Evolutionary conservation across 30 jellyfish, hydroid and myxozoan genomes (phyloP), one percentile per base, ranked within the genome.

Genomic region (Mastigias papua): DNA sequence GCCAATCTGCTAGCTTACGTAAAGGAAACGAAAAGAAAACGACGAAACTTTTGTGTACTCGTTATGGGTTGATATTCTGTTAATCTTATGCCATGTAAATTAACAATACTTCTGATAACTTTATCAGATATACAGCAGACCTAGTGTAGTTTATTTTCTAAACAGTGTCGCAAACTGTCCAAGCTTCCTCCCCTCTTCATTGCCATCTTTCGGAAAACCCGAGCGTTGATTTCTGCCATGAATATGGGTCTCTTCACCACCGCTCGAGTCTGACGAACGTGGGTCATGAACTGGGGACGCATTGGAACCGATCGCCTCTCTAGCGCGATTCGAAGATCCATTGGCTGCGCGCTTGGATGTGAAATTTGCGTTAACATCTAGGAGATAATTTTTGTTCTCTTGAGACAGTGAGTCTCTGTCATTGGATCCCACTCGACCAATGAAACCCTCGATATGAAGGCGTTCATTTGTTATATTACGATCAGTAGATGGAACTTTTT

Each of bases 241-340:
- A 11, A 37, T 3, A 11, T 5, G 11, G 17, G 19, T 23, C 42
- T 27, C 37, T 21, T 63, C 74, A 9, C 27, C 42, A 23, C 23
- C 37, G 35, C 62, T 49, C n/a, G 83, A 72, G 15, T 72, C 83
- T 4, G 83, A 72, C 17, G 83, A 72, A 11, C 29, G 30, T 13
- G 83, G 21, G 22, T 72, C 28, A 2, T 7, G 35, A 72, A 34
- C 22, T 26, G 69, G 42, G 34, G 69, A 68, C n/a, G 21, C 69
- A 9, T 72, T 72, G 5, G 74, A 5, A 2, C 74, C 35, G 2
- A 23, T 2, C 17, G 17, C 16, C 5, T 51, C 67, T 10, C 17
- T 37, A 37, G 54, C 25, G 27, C 27, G 67, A 21, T 5, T 17
- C 17, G 67, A 51, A 51, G 67, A 51, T 21, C 67, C 27, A 23